Base-by-base conservation (phyloP, 2,797 vertebrate genomes). In the Bradypodion pumilum region DNA sequence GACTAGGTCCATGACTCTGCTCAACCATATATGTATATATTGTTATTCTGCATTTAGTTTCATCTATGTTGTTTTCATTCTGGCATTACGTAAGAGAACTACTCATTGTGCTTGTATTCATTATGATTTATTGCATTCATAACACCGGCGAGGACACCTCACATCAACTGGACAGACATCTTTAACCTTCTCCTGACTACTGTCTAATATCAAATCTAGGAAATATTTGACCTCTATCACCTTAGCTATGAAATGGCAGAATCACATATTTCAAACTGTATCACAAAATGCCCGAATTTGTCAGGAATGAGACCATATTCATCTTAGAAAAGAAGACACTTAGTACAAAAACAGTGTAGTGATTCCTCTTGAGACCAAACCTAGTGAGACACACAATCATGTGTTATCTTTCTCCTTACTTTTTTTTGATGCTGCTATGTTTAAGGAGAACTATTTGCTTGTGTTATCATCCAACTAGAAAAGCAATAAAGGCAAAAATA, bases 231-330 rank as follows among this genome's bases (percentile, higher is more conserved):
- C 92, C 90, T 91, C 92, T 93, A 94, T 95, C 90, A 94, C 93
- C 93, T 94, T 93, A 93, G 91, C 91, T 94, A 95, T 93, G 94
- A 96, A 95, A 95, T 95, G 95, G 95, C 95, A 96, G 93, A 95
- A 92, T 92, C 94, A 86, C 93, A 92, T 88, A 93, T 94, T 91
- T 95, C 88, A 91, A 92, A 91, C 89, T 88, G 84, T 86, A 94
- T 93, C 92, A 93, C 92, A 95, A 88, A 91, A 93, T 89, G 88
- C 85, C 81, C 19, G 42, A 83, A 84, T 85, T 88, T 84, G 83
- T 90, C 88, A 91, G 90, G 87, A 90, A 90, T 87, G 90, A 94
- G 90, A 90, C 89, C 76, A 83, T 23, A 49, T 85, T 78, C 72
- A 72, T 59, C 79, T 86, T 90, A 81, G 65, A 0, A 83, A 86